Evolutionary conservation across 37 sponge, comb jelly and placozoan genomes (phyloP), one percentile per base, ranked within the genome.

Genomic region (Dysidea cf. avara): DNA sequence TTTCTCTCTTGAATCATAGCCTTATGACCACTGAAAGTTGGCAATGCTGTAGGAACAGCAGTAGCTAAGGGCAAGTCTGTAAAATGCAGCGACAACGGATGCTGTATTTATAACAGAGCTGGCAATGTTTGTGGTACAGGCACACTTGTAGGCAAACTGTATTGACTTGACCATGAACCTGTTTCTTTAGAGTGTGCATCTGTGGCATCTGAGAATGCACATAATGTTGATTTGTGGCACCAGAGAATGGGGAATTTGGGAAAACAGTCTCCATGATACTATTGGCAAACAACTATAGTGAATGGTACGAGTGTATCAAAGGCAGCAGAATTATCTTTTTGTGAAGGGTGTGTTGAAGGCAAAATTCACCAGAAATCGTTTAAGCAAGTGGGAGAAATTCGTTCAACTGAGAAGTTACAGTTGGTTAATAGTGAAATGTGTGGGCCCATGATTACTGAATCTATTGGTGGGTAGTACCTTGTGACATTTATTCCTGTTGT

Each of bases 391-490:
- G 76, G 63, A 58, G 9, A 9, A 43, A 76, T 62, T 2, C 63
- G 46, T 9, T 68, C 71, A 7, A 69, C 33, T 16, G 39, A 52
- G 18, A 71, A 17, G 24, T 52, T 76, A 20, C 64, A 71, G 52
- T 52, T 75, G 21, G 47, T 83, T 16, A 76, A 83, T 46, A 76
- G 80, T 53, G 86, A 79, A 43, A 60, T 79, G 52, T 78, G 79
- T 59, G 86, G 86, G 12, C 79, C 86, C 28, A 61, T 83, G 64
- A 21, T 56, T 26, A 48, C 66, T 52, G 86, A 85, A 32, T 68
- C 71, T 24, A 75, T 83, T 43, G 79, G 86, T 36, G 74, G 80
- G 32, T 77, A 84, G 43, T 84, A 84, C 66, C 77, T 84, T 69
- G 78, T 84, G 9, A 71, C 85, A 24, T 76, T 77, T 39, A 71